These are phyloP conservation scores for Phalacrocorax pelagicus DNA, from an alignment of 2,113 vertebrate species.

Conservation along the genomic window DNA sequence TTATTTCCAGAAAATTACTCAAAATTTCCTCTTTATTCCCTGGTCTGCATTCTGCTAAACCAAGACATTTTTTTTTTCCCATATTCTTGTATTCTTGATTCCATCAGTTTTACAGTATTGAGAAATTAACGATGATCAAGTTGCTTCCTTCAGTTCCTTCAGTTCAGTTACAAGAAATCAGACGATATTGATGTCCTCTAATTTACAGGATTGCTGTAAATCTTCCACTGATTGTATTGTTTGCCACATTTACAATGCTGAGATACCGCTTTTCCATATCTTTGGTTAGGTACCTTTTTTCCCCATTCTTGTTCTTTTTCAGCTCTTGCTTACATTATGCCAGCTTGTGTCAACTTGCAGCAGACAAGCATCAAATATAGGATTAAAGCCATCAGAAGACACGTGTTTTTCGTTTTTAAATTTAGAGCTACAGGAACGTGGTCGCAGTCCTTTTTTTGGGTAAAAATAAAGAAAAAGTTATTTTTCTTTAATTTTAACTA, in stretches of 20 bases:
- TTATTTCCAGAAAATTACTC: background rate
- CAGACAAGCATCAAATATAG: background rate
- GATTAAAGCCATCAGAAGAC: background rate
- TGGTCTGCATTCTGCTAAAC: background rate
- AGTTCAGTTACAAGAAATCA: background rate
- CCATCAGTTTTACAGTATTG: background rate
- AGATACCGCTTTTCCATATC: background rate
- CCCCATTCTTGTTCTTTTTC: background rate
- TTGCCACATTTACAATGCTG: background rate
- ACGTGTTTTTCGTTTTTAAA: background rate
- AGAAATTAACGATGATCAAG: background rate
- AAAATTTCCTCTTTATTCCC: background rate
- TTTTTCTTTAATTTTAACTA: background rate
- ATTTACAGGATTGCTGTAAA: background rate
- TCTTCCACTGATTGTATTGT: background rate
- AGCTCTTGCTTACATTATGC: background rate
- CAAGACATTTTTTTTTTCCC: background rate
- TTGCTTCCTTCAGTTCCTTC: background rate
- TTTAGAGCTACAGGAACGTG: background rate
- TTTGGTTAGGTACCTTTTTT: background rate
- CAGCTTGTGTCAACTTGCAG: background rate
- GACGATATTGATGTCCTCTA: background rate
- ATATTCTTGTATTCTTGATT: background rate
- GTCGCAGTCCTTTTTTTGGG: fast-evolving
- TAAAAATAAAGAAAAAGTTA: background rate